Evolutionary conservation across 2,888 invertebrate genomes (phyloP).

Genomic region (Drosophila atroscutellata): DNA sequence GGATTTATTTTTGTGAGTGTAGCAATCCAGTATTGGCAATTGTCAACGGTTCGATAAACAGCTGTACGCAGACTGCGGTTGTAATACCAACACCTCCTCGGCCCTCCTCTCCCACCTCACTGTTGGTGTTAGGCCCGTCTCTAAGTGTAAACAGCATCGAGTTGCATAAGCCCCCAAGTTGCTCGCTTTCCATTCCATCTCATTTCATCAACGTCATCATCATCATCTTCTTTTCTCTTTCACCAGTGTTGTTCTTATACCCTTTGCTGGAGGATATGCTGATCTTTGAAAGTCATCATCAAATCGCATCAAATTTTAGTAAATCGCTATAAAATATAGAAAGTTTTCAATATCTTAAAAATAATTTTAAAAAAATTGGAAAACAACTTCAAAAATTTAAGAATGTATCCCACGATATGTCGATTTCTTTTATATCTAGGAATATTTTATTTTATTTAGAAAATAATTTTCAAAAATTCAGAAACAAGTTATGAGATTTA

Average conservation of each 20-base stretch:
- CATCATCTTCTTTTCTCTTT: constrained; percentile 47
- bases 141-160: constrained; percentile 27
- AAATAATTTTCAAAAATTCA: background rate
- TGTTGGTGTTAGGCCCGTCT: constrained; percentile 11
- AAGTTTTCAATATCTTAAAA: background rate
- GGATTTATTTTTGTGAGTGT: background rate
- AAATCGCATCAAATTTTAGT: too few species aligned
- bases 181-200: constrained; percentile 31
- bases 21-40: constrained; percentile 23
- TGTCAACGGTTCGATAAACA: constrained; percentile 47
- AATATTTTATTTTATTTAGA: background rate
- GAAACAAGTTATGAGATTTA: background rate
- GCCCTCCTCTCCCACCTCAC: background rate
- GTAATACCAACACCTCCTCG: constrained; percentile 4
- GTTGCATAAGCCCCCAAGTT: constrained; percentile 46
- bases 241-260: constrained; percentile 15
- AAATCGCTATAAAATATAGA: background rate
- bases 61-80: constrained; percentile 64
- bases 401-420: fast-evolving
- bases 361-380: background rate
- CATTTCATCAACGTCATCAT: constrained; percentile 45
- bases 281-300: background rate
- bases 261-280: background rate
- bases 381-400: background rate
- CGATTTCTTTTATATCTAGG: fast-evolving